phyloP scores from a whole-genome alignment of 2,113 vertebrate species.

The Platichthys flesus region DNA sequence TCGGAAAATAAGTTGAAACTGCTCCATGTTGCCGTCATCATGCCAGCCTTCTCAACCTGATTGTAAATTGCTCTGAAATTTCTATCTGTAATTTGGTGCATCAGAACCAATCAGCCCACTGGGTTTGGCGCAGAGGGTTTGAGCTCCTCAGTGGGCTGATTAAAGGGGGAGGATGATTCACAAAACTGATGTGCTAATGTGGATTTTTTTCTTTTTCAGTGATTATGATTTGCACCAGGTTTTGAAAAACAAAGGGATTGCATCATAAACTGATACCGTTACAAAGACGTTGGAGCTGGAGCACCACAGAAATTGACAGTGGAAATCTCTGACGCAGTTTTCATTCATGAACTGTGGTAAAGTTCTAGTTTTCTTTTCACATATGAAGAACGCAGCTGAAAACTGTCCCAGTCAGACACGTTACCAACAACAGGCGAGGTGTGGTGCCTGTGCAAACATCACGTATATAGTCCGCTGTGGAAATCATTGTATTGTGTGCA shows the following conservation, averaged over 20 bases:
- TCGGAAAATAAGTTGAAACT: slow-evolving; percentile 59
- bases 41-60: slow-evolving; percentile 24
- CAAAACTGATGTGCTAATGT: slow-evolving; percentile 10
- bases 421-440: no score
- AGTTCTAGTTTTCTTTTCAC: no score
- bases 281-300: not conserved
- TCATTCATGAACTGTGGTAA: no score
- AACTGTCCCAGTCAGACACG: no score
- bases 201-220: slow-evolving; percentile 3
- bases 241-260: slow-evolving; percentile 5
- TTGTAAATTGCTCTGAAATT: slow-evolving; percentile 35
- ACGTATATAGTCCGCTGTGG: no score
- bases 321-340: no score
- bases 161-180: slow-evolving; percentile 24
- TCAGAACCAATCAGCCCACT: slow-evolving; percentile 21
- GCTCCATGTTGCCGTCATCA: slow-evolving; percentile 52
- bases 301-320: not conserved
- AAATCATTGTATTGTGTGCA: no score
- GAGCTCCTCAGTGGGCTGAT: slow-evolving; percentile 12
- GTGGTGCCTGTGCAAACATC: no score
- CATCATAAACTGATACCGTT: not conserved
- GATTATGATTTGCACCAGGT: slow-evolving; percentile 18
- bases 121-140: slow-evolving; percentile 11
- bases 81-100: slow-evolving; percentile 13
- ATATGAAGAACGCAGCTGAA: no score